Percentiles rank a stretch among this genome's conserved stretches.
phyloP scores from a whole-genome alignment of 1,140 invertebrate genomes.

The Psix sp. region DNA sequence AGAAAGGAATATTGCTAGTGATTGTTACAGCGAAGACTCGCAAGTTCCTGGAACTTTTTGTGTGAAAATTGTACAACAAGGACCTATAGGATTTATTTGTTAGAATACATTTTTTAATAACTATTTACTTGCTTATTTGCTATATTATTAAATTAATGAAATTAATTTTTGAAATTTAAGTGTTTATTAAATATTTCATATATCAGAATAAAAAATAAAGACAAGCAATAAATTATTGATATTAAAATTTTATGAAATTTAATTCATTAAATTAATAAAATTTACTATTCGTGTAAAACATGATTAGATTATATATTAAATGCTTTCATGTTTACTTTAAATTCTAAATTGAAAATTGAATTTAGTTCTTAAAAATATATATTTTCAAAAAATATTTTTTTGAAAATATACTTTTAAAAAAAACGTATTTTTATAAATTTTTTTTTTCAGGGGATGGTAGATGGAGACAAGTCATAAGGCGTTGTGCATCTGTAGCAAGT shows the following conservation, averaged over 20 bases:
- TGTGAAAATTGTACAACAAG: slow-evolving; percentile 92
- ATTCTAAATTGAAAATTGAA: too few relatives aligned
- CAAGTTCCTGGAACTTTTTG: slow-evolving; percentile 95
- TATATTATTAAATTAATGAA: neutral
- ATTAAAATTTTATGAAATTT: too few relatives aligned
- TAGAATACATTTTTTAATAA: slow-evolving; percentile 71
- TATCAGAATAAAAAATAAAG: too few relatives aligned
- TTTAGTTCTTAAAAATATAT: neutral
- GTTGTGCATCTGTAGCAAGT: slow-evolving; percentile 92
- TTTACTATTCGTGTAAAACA: too few relatives aligned
- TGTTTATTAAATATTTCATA: too few relatives aligned
- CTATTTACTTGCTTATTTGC: neutral
- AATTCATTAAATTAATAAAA: too few relatives aligned
- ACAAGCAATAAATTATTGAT: too few relatives aligned
- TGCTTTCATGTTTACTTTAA: too few relatives aligned
- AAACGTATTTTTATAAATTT: slow-evolving; percentile 20
- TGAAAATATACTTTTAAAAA: neutral
- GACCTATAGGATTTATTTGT: slow-evolving; percentile 93
- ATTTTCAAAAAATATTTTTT: too few relatives aligned
- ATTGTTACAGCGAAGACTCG: slow-evolving; percentile 87
- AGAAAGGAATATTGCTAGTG: slow-evolving; percentile 87
- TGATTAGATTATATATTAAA: too few relatives aligned
- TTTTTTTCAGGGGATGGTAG: slow-evolving; percentile 88
- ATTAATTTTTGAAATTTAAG: too few relatives aligned
- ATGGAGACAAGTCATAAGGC: slow-evolving; percentile 92